Conservation (phyloP, 2,797 vertebrate genomes). For the Natrix natrix region DNA sequence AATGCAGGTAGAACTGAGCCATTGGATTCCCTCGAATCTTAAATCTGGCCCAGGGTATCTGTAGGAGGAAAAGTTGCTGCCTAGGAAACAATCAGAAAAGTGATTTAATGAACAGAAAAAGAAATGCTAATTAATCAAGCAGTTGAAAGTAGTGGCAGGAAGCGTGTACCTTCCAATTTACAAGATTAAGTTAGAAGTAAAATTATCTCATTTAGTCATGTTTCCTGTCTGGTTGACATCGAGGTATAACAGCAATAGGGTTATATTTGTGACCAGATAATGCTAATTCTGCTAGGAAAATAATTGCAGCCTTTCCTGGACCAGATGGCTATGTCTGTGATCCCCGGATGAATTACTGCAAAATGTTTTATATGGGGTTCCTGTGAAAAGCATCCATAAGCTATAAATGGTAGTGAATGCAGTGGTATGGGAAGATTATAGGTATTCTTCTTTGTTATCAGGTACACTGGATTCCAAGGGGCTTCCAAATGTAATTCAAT, state of each 20-base stretch:
- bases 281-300: not conserved
- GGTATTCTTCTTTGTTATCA: not conserved
- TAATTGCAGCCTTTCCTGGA: not conserved
- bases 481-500: not conserved
- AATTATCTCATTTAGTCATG: not conserved
- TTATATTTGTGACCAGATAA: conserved; percentile 15
- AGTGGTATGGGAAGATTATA: not conserved
- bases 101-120: not conserved
- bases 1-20: not conserved
- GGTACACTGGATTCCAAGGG: not conserved
- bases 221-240: not conserved
- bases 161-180: not conserved
- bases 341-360: not conserved
- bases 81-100: not conserved
- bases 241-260: not conserved
- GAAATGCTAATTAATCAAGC: not conserved
- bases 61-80: not conserved
- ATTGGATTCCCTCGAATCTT: not conserved
- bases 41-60: not conserved
- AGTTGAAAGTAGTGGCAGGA: not conserved
- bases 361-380: not conserved
- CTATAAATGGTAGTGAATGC: not conserved
- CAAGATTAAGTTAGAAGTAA: not conserved
- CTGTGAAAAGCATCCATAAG: not conserved
- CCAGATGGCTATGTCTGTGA: not conserved